Evolutionary conservation across 2,797 vertebrate species (phyloP).

Genomic region (Kryptopterus vitreolus): DNA sequence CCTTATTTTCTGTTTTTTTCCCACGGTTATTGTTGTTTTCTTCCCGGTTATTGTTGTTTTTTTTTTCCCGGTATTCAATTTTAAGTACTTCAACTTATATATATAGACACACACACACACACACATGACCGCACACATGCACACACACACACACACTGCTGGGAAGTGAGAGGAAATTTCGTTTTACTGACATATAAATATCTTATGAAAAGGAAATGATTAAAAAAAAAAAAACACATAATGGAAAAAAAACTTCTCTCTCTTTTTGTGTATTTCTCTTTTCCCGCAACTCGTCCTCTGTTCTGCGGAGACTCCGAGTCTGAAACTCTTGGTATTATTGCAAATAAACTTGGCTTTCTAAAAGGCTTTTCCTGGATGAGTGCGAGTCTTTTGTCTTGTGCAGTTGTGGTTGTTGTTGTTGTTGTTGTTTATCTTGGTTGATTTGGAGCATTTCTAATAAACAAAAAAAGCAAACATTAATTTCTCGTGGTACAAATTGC

Average conservation of each 20-base stretch:
- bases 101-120: too few species aligned
- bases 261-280: slow-evolving; percentile 56
- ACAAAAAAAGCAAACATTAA: too few species aligned
- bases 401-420: too few species aligned
- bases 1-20: slow-evolving; percentile 21
- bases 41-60: too few species aligned
- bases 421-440: too few species aligned
- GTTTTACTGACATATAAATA: slow-evolving; percentile 46
- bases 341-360: slow-evolving; percentile 79
- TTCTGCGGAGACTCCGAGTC: slow-evolving; percentile 62
- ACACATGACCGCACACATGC: too few species aligned
- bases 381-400: too few species aligned
- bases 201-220: slow-evolving; percentile 52
- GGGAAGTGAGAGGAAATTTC: slow-evolving; percentile 76
- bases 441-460: too few species aligned
- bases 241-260: too few species aligned
- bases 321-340: slow-evolving; percentile 73
- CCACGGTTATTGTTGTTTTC: neutral
- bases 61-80: too few species aligned
- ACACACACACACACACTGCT: slow-evolving; percentile 74
- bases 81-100: slow-evolving; percentile 63
- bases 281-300: slow-evolving; percentile 64
- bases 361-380: too few species aligned
- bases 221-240: slow-evolving; percentile 28
- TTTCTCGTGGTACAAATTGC: too few species aligned